Base-by-base conservation (phyloP, 2,113 vertebrate species). In the Siniperca chuatsi region DNA sequence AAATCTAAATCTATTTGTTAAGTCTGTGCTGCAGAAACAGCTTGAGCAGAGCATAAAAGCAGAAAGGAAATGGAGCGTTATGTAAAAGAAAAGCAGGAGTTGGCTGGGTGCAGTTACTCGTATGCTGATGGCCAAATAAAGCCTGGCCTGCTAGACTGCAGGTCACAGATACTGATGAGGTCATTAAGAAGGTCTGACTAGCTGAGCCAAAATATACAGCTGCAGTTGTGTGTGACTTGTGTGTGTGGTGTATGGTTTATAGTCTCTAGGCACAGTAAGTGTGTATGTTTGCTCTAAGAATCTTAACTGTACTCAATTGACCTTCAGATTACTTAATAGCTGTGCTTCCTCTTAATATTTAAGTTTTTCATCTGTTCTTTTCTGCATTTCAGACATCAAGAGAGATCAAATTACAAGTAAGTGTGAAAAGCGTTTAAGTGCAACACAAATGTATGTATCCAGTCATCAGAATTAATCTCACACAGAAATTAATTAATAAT, bases 361-460 rank as follows among this genome's bases (percentile, higher is more conserved):
- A n/a, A 2, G 64, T 46, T 52, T 20, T 25, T n/a, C 12, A 67
- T 60, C 18, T 76, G 2, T 21, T 44, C 1, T 70, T 68, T 61
- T 83, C 10, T 84, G 1, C 16, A 20, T 96, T 92, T 90, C 96
- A 99, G 98, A 97, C 90, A 95, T 97, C 84, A 96, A 96, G 90
- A 97, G 94, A 93, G 97, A 97, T 90, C 95, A 97, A 92, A 90
- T 97, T 83, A 98, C 98, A 92, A 97, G 98, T 99, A 96, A 98
- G 98, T 97, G 77, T 46, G 1, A 65, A n/a, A 74, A 35, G 8
- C 2, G 0, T 44, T 10, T 10, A 44, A 44, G 42, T n/a, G 7
- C 23, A 44, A 54, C 37, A 55, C 10, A 37, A 20, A 21, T 52
- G 6, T 44, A 16, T 46, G 15, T 48, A 60, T 25, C 40, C 23